Evolutionary conservation across 2,888 invertebrate genomes (phyloP).

Genomic region (Polyommatus iphigenia): DNA sequence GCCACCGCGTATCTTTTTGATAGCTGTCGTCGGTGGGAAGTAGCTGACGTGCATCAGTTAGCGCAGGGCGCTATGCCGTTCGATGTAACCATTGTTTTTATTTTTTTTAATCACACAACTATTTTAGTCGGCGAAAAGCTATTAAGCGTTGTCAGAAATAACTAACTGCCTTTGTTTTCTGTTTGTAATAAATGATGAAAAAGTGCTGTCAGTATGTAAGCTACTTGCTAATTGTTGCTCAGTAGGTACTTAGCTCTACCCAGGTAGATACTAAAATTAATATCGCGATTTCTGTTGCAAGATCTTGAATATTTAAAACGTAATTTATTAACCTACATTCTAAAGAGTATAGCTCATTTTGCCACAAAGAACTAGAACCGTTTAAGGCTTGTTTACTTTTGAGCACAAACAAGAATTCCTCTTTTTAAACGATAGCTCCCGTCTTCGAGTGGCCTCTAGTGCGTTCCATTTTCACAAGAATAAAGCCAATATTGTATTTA

Average conservation of each 20-base stretch:
- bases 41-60: constrained; percentile 18
- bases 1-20: constrained; percentile 51
- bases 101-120: neutral
- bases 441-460: constrained; percentile 12
- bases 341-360: neutral
- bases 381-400: constrained; percentile 5
- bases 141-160: neutral
- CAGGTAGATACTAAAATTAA: neutral
- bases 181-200: neutral
- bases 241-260: neutral
- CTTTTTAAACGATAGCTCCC: constrained; percentile 14
- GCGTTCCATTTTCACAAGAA: constrained; percentile 27
- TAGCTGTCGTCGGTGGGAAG: constrained; percentile 52
- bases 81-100: constrained; percentile 19
- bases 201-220: neutral
- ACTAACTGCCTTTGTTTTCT: neutral
- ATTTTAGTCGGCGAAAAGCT: neutral
- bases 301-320: neutral
- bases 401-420: constrained; percentile 10
- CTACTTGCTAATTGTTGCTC: neutral
- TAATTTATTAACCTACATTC: neutral
- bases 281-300: neutral
- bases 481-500: constrained; percentile 34
- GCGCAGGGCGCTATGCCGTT: neutral
- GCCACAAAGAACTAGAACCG: constrained; percentile 18